These are phyloP conservation scores for Achlya flavicornis DNA, from an alignment of 2,888 invertebrate genomes.

Conservation along the genomic window DNA sequence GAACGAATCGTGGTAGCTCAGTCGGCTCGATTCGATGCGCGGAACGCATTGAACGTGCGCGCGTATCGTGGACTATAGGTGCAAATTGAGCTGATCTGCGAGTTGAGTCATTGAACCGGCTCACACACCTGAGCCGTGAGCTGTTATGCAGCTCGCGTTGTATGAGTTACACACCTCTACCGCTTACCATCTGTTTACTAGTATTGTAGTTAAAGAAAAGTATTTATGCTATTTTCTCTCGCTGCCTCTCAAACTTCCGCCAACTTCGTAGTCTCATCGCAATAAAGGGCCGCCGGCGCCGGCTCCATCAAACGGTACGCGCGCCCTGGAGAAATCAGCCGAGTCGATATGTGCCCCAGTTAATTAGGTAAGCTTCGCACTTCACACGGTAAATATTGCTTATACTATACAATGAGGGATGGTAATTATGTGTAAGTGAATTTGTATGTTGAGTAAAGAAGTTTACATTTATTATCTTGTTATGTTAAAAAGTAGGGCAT, in stretches of 20 bases:
- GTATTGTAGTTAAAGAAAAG: neutral
- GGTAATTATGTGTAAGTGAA: constrained; percentile 1
- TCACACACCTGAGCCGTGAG: too few relatives aligned
- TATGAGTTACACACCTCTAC: too few relatives aligned
- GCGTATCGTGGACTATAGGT: too few relatives aligned
- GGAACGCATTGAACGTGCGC: too few relatives aligned
- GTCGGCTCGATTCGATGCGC: too few relatives aligned
- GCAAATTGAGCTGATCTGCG: too few relatives aligned
- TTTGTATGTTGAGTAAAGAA: neutral
- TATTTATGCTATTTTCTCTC: neutral
- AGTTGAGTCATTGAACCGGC: too few relatives aligned
- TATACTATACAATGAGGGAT: constrained; percentile 15
- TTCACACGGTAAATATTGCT: constrained; percentile 27
- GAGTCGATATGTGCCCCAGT: constrained; percentile 58
- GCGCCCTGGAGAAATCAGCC: constrained; percentile 73
- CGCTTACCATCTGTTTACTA: too few relatives aligned
- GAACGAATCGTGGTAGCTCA: too few relatives aligned
- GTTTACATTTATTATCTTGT: too few relatives aligned
- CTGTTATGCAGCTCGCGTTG: too few relatives aligned
- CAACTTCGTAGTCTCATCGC: constrained; percentile 14
- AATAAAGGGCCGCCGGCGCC: constrained; percentile 53
- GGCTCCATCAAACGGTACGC: constrained; percentile 59
- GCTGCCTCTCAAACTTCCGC: neutral
- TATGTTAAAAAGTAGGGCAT: too few relatives aligned
- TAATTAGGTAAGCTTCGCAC: constrained; percentile 41